Base-by-base conservation (phyloP, 2,113 vertebrate species). In the Orientallactaga bullata region DNA sequence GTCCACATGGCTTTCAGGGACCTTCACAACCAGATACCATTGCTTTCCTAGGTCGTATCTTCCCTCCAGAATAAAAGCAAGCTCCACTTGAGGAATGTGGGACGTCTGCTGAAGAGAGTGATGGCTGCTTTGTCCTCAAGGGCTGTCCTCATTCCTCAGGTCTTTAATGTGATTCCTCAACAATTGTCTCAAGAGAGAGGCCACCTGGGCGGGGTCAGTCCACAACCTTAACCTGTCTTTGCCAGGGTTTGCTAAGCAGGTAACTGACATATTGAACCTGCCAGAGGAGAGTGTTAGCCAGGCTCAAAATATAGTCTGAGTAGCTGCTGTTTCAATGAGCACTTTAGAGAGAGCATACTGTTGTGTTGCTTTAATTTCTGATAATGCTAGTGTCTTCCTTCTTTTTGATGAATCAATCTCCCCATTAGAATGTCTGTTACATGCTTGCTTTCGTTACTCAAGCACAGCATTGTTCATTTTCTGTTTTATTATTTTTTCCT, bases 101-200 rank as follows among this genome's bases (percentile, higher is more conserved):
- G 13, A 9, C 18, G 6, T 35, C 2, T 51, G 1, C 6, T 35
- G 63, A 37, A 68, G 85, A 82, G 37, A 30, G 28, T 3, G 0
- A 30, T 58, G 37, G 17, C 21, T 32, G 85, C 47, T 68, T 9
- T 2, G 5, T 30, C 51, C n/a, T 58, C 24, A 17, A 65, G 37
- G 24, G 47, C 39, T 12, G 13, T 23, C 26, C 1, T 2, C 0
- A 5, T 2, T 3, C 69, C 37, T 42, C 37, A 10, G 0, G 2
- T 1, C 16, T 55, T 28, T 42, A 79, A 23, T 79, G 16, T 63
- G 82, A 84, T 24, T 42, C 65, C 35, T 11, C 2, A 6, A 26
- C 20, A 0, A 11, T 60, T 28, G 13, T 30, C 58, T 78, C 63
- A 37, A 15, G 17, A 58, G 24, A 5, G 1, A 3, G 15, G 47